Base-by-base conservation (phyloP, 2,888 invertebrate genomes). In the Aphidius colemani region DNA sequence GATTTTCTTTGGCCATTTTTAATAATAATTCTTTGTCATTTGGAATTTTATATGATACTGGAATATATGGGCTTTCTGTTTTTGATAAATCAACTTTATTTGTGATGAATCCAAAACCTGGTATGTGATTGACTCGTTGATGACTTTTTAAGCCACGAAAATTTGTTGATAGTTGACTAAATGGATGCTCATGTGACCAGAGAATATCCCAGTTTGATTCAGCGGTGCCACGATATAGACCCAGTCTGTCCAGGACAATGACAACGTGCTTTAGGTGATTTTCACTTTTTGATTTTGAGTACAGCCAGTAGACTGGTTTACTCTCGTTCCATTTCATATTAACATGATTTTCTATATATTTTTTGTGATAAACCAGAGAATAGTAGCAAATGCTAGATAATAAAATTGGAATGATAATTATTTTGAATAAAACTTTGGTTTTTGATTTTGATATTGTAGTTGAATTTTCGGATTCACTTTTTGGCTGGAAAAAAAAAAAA, bases 131-230 rank as follows among this genome's bases (percentile, higher is more conserved):
- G 0, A 98, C 90, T 80, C 86, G 89, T 79, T 96, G 95, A 78
- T 92, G 85, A 66, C 85, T 85, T 64, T 84, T 86, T 44, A 93
- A 75, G 61, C 84, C 82, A 0, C 85, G 85, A 8, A 92, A 78
- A 0, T 78, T 81, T 30, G 30, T 30, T 30, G 30, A 30, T 30
- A 30, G 5, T 30, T 30, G 30, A 61, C 86, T 81, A 75, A 96
- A 97, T 0, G 97, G 97, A 79, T 94, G 97, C 74, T 95, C 94
- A 80, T 97, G 95, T 0, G 96, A 90, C 98, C 98, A 98, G 8
- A 98, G 83, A 0, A 98, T 84, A 78, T 91, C 89, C 96, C 97
- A 98, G 1, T 90, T 85, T 0, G 85, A 83, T 0, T 86, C 82
- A 45, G 84, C 80, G 0, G 82, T 81, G 1, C 85, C 86, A 69